Evolutionary conservation across 2,113 vertebrate species (phyloP).

Genomic region (Anolis sagrei): DNA sequence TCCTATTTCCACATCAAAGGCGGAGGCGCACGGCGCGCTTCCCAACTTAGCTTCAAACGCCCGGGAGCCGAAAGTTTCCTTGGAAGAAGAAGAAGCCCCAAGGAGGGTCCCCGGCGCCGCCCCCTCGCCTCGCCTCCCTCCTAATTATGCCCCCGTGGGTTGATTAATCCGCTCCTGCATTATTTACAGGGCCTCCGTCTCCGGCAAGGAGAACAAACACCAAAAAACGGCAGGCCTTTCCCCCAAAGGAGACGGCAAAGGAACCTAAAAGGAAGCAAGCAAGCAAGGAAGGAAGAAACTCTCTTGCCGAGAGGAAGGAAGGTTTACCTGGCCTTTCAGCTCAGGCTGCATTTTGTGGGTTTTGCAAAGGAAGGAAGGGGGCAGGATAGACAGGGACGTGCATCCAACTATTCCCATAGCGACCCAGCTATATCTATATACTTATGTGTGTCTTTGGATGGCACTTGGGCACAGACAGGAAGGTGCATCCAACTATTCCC

Average conservation of each 20-base stretch:
- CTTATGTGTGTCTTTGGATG: too few relatives aligned
- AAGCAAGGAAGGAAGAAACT: constrained; percentile 11
- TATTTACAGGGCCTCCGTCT: constrained; percentile 97
- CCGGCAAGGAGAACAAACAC: constrained; percentile 59
- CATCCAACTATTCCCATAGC: too few relatives aligned
- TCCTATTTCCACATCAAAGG: constrained; percentile 99
- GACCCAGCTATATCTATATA: too few relatives aligned
- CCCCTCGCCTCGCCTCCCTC: constrained; percentile 68
- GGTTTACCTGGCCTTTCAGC: too few relatives aligned
- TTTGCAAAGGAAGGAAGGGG: too few relatives aligned
- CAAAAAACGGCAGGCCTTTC: constrained; percentile 55
- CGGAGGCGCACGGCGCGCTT: constrained; percentile 91
- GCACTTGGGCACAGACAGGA: too few relatives aligned
- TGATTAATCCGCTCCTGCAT: constrained; percentile 99
- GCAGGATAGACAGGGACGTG: too few relatives aligned
- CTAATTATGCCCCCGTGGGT: constrained; percentile 99
- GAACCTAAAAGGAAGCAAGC: too few relatives aligned
- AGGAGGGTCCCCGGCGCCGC: constrained; percentile 88
- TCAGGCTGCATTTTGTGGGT: too few relatives aligned
- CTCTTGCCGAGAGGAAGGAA: too few relatives aligned
- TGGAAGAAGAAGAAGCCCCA: constrained; percentile 58
- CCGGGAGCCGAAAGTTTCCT: constrained; percentile 90
- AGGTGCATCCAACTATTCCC: too few relatives aligned
- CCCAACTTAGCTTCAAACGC: constrained; percentile 96
- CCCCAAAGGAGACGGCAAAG: constrained; percentile 70